Conservation (phyloP, 1,140 invertebrate genomes). For the Hypothenemus hampei region DNA sequence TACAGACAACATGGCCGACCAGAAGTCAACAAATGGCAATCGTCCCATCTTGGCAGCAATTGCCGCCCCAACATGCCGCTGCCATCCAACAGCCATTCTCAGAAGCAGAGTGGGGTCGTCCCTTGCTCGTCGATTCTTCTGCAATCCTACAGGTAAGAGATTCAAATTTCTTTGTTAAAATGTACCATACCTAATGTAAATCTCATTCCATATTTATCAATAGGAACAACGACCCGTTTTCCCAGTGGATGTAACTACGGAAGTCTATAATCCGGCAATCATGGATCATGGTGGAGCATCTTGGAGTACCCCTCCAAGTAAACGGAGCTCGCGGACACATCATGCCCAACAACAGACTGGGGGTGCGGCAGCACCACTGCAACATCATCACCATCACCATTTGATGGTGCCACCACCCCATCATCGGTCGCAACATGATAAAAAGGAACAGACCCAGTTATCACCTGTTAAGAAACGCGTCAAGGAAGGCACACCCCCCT, state of each 20-base stretch:
- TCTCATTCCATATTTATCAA: not conserved
- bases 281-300: constrained; percentile 54
- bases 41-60: constrained; percentile 83
- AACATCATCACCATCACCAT: constrained; percentile 47
- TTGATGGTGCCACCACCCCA: constrained; percentile 48
- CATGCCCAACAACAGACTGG: constrained; percentile 45
- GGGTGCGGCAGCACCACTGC: no score
- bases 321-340: constrained; percentile 52
- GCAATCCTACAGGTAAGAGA: constrained; percentile 45
- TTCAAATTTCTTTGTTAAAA: not conserved
- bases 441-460: constrained; percentile 86
- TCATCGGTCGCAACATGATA: constrained; percentile 55
- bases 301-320: constrained; percentile 46
- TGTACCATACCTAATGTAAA: not conserved
- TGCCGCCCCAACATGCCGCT: constrained; percentile 65
- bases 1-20: constrained; percentile 74
- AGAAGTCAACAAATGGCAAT: constrained; percentile 77
- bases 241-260: constrained; percentile 57
- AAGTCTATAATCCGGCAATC: constrained; percentile 49
- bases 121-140: constrained; percentile 74
- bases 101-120: constrained; percentile 71
- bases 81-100: constrained; percentile 65
- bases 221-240: constrained; percentile 60
- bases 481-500: constrained; percentile 91
- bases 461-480: constrained; percentile 98